These are phyloP conservation scores for Lucilia sericata DNA, from an alignment of 1,140 invertebrate species.

Conservation along the genomic window DNA sequence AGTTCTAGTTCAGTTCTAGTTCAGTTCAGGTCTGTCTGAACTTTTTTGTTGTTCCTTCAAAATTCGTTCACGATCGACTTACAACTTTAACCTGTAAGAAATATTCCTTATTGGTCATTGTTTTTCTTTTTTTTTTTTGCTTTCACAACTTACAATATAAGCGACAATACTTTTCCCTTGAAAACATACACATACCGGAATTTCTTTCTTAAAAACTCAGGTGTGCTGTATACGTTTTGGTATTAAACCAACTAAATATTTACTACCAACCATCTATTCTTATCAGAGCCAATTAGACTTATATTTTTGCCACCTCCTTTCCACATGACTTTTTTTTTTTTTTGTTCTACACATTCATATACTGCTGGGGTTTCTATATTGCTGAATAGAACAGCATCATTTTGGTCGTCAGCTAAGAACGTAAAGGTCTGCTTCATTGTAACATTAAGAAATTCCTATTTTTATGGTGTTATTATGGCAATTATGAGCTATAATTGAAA, in stretches of 20 bases:
- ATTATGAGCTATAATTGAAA: slow-evolving; percentile 44
- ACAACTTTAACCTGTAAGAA: not conserved
- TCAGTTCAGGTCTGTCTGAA: too few relatives aligned
- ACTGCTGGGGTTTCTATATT: too few relatives aligned
- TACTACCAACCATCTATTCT: not conserved
- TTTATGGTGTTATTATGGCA: slow-evolving; percentile 41
- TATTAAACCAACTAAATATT: too few relatives aligned
- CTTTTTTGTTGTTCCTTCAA: too few relatives aligned
- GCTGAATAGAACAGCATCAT: not conserved
- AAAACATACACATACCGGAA: too few relatives aligned
- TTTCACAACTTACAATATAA: not conserved
- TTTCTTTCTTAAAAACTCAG: slow-evolving; percentile 13
- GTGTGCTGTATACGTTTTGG: slow-evolving; percentile 12
- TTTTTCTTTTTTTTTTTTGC: not conserved
- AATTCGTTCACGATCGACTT: too few relatives aligned
- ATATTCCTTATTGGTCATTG: slow-evolving; percentile 18
- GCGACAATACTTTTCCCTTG: not conserved
- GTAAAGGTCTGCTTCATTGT: not conserved
- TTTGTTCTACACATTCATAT: not conserved
- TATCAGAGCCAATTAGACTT: slow-evolving; percentile 41
- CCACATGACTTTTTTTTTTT: not conserved
- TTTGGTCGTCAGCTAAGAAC: not conserved
- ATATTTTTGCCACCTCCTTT: slow-evolving; percentile 38
- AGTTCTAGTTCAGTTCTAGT: too few relatives aligned
- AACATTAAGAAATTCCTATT: slow-evolving; percentile 39